Percentiles rank a stretch among this genome's conserved stretches.
Evolutionary conservation across 2,888 invertebrate species (phyloP).

Genomic region (Drosophila heteroneura): DNA sequence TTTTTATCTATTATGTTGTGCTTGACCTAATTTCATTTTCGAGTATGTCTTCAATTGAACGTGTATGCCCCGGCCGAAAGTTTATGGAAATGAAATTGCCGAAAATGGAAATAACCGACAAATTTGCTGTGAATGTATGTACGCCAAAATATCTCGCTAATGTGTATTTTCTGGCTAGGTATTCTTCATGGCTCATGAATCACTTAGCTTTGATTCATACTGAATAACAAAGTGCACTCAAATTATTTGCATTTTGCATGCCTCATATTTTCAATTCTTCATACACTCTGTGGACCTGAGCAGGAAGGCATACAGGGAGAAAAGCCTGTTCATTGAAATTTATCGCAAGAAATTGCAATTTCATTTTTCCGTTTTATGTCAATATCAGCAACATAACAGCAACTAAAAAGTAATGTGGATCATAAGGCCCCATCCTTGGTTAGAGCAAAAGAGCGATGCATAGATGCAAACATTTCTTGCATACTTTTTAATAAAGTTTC

Average conservation of each 20-base stretch:
- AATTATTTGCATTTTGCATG: conserved; percentile 53
- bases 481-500: conserved; percentile 79
- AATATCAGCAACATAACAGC: conserved; percentile 49
- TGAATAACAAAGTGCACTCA: conserved; percentile 64
- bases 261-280: conserved; percentile 49
- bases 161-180: conserved; percentile 2
- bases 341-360: conserved; percentile 77
- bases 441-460: conserved; percentile 30
- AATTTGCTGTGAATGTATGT: conserved; percentile 24
- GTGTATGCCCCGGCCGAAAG: not conserved
- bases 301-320: conserved; percentile 1
- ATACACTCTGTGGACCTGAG: conserved; percentile 21
- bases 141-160: conserved; percentile 5
- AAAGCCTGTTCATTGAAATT: conserved; percentile 65
- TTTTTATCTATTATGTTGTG: not conserved
- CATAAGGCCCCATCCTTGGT: conserved; percentile 12
- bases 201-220: conserved; percentile 31
- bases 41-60: not conserved
- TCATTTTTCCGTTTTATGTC: conserved; percentile 70
- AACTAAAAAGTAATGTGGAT: conserved; percentile 17
- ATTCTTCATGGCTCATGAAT: conserved; percentile 21
- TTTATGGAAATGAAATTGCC: conserved; percentile 31
- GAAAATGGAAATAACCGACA: conserved; percentile 18
- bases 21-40: not conserved
- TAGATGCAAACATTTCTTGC: conserved; percentile 66